Evolutionary conservation across 2,113 vertebrate species (phyloP).

Genomic region (Lepus americanus): DNA sequence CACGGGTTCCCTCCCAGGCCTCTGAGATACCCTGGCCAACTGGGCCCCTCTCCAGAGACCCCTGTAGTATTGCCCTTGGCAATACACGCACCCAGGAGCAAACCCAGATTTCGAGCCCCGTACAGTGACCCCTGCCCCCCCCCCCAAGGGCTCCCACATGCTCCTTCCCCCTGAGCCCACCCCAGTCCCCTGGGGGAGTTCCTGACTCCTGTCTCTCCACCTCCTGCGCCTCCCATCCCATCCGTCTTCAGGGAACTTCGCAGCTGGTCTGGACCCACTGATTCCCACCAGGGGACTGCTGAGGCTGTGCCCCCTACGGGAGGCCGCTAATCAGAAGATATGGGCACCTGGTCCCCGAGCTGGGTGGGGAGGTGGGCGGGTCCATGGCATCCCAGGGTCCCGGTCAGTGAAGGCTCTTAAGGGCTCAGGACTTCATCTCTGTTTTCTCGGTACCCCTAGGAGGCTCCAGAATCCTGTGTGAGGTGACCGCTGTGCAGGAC

Average conservation of each 20-base stretch:
- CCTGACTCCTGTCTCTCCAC: conserved; percentile 3
- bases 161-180: conserved; percentile 1
- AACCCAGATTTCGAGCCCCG: neutral
- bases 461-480: conserved; percentile 30
- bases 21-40: neutral
- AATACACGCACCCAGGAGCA: conserved; percentile 8
- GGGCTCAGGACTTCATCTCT: neutral
- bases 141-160: neutral
- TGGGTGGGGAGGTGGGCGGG: neutral
- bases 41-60: conserved; percentile 4
- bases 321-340: conserved; percentile 23
- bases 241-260: conserved; percentile 42
- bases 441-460: conserved; percentile 8
- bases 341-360: neutral
- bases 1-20: conserved; percentile 25
- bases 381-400: neutral
- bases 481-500: neutral
- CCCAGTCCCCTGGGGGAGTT: neutral
- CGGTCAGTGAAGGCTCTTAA: neutral
- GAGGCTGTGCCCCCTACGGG: neutral
- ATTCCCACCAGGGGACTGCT: neutral
- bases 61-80: neutral
- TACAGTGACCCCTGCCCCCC: neutral
- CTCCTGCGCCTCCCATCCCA: neutral
- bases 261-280: conserved; percentile 26